These are phyloP conservation scores for Drosophila truncata DNA, from an alignment of 1,140 invertebrate species.

Conservation along the genomic window DNA sequence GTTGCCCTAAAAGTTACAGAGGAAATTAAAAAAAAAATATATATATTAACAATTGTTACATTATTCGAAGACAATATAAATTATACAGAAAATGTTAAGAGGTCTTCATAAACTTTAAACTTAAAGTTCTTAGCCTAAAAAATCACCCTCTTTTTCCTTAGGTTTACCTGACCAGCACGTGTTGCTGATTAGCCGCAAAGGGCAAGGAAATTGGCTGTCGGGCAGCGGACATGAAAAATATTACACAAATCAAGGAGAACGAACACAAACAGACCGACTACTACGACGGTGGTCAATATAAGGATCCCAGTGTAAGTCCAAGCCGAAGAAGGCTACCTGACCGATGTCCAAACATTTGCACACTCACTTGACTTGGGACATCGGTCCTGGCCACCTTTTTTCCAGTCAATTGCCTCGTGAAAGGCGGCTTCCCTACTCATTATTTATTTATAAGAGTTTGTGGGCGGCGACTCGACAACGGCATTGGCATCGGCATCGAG, in stretches of 20 bases:
- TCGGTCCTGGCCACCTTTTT: conserved; percentile 57
- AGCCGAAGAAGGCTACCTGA: conserved; percentile 33
- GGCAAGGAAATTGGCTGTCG: conserved; percentile 13
- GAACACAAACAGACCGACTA: conserved; percentile 25
- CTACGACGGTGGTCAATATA: conserved; percentile 1
- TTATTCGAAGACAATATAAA: no score
- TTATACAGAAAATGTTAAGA: no score
- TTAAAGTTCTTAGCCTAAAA: not conserved
- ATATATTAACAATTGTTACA: no score
- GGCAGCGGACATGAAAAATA: conserved; percentile 25
- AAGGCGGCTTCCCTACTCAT: conserved; percentile 46
- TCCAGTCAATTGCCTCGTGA: conserved; percentile 65
- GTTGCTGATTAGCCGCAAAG: conserved; percentile 33
- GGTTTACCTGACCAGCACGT: conserved; percentile 41
- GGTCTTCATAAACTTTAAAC: not conserved
- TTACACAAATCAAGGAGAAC: conserved; percentile 50
- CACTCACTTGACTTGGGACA: conserved; percentile 44
- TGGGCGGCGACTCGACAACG: conserved; percentile 6
- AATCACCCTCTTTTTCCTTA: not conserved
- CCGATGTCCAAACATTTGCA: conserved; percentile 61
- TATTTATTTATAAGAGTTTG: conserved; percentile 64
- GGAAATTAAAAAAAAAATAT: no score
- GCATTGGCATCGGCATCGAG: not conserved
- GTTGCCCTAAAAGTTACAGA: not conserved
- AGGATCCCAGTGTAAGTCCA: not conserved